phyloP scores from a whole-genome alignment of 2,888 invertebrate species.

The Drymonia ruficornis region DNA sequence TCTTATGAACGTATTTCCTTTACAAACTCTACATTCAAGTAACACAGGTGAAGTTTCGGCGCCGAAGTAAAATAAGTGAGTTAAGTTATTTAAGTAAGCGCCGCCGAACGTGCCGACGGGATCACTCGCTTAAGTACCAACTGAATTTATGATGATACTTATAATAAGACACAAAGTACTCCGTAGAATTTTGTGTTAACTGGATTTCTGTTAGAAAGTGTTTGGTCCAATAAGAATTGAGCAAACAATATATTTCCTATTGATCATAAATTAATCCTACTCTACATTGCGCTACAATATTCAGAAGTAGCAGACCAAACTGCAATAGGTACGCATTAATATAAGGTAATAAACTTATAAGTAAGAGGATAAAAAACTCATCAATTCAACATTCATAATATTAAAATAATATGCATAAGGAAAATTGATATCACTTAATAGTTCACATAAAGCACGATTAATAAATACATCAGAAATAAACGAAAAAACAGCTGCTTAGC shows the following conservation, averaged over 20 bases:
- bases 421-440: background rate
- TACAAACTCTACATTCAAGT: background rate
- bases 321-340: too few relatives aligned
- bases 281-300: too few relatives aligned
- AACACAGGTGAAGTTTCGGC: conserved; percentile 34
- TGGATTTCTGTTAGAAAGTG: background rate
- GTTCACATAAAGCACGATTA: background rate
- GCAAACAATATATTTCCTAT: too few relatives aligned
- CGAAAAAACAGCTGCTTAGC: background rate
- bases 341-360: background rate
- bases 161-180: conserved; percentile 9
- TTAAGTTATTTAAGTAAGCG: conserved; percentile 41
- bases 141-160: conserved; percentile 28
- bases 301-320: too few relatives aligned
- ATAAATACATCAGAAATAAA: background rate
- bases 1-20: background rate
- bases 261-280: too few relatives aligned
- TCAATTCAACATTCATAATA: background rate
- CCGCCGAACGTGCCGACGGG: conserved; percentile 21
- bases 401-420: background rate
- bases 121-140: conserved; percentile 29
- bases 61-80: conserved; percentile 40
- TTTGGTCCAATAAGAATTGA: too few relatives aligned
- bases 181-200: background rate
- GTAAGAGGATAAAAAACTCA: background rate